Percentiles rank a stretch among this genome's conserved stretches.
Conservation (phyloP, 2,797 vertebrate species). For the Dryobates pubescens region DNA sequence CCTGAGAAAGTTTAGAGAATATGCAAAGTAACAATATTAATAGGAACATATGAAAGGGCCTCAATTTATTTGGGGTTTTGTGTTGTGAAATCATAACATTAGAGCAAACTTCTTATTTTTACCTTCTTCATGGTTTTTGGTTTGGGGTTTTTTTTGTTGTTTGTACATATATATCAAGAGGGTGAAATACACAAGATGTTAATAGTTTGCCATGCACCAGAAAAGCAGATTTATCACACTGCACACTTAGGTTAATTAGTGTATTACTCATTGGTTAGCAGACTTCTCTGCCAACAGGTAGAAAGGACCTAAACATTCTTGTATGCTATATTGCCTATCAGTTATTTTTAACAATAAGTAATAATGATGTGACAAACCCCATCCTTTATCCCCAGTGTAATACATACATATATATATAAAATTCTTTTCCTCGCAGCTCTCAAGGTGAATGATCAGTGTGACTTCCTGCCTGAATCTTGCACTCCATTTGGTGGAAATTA, state of each 20-base stretch:
- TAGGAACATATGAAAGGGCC: not conserved
- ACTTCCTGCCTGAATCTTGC: not conserved
- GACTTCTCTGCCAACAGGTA: not conserved
- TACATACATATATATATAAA: too few species aligned
- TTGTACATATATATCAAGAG: not conserved
- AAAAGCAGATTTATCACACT: not conserved
- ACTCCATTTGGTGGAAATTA: not conserved
- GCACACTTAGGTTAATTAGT: not conserved
- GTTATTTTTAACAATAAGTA: not conserved
- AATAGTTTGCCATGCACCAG: not conserved
- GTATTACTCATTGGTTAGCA: not conserved
- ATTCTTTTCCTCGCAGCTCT: not conserved
- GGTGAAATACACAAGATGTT: not conserved
- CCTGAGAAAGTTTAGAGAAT: constrained; percentile 35
- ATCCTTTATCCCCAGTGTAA: not conserved
- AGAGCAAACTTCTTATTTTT: not conserved
- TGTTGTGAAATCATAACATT: not conserved
- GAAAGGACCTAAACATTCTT: not conserved
- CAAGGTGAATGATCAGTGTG: not conserved
- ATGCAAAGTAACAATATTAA: constrained; percentile 17
- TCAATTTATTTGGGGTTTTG: not conserved
- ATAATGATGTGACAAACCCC: not conserved
- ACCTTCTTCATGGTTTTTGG: too few species aligned
- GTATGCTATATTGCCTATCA: not conserved
- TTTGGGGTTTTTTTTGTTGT: too few species aligned